A percentile compares a stretch with the other conserved stretches of the same genome.
phyloP scores from a whole-genome alignment of 2,888 invertebrate genomes.

The Lycaena phlaeas region DNA sequence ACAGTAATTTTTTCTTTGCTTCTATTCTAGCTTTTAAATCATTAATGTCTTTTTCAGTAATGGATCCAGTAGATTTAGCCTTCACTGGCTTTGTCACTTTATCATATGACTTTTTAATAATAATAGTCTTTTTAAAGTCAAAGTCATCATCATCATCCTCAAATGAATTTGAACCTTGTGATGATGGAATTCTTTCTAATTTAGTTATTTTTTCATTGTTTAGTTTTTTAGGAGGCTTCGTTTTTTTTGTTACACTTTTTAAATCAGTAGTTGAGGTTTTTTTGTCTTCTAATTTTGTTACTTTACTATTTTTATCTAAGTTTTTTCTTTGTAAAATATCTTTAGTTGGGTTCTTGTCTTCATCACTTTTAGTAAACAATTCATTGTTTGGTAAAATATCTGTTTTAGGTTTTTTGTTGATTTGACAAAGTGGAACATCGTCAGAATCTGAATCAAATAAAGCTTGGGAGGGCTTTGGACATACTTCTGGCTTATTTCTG shows the following conservation, averaged over 20 bases:
- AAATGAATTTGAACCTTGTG: constrained; percentile 29
- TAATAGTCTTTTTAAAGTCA: constrained; percentile 44
- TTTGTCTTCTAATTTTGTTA: constrained; percentile 28
- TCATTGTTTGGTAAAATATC: too few species aligned
- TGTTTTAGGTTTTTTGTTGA: constrained; percentile 30
- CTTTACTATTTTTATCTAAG: constrained; percentile 20
- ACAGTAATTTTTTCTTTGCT: constrained; percentile 47
- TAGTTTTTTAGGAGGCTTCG: constrained; percentile 15
- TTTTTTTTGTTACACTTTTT: constrained; percentile 20
- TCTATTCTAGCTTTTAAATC: constrained; percentile 51
- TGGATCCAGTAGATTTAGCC: constrained; percentile 60
- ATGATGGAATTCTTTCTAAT: constrained; percentile 22
- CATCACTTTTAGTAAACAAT: constrained; percentile 10
- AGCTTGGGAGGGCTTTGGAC: constrained; percentile 25
- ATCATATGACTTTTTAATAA: constrained; percentile 46
- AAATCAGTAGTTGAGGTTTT: constrained; percentile 25
- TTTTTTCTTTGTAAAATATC: neutral
- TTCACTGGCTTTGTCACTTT: constrained; percentile 44
- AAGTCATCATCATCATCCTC: constrained; percentile 46
- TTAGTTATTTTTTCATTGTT: constrained; percentile 13
- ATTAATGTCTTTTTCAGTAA: constrained; percentile 56
- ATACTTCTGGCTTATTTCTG: constrained; percentile 17
- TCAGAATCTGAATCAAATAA: constrained; percentile 51
- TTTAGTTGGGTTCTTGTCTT: neutral
- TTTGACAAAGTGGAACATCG: constrained; percentile 40